phyloP scores from a whole-genome alignment of 2,797 vertebrate species.

The Acanthornis magna region DNA sequence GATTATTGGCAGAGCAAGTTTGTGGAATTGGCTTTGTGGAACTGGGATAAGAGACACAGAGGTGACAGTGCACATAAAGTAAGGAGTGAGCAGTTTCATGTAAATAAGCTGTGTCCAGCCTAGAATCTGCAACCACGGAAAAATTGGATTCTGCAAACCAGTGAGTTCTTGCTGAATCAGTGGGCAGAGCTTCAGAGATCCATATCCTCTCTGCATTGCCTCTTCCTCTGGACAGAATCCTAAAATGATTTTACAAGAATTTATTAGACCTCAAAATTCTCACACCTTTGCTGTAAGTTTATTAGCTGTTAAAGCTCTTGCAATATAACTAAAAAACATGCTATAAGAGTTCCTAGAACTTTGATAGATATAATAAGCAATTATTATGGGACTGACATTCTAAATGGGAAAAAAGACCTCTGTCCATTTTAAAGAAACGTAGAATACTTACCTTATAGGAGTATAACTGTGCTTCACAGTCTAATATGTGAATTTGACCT shows the following conservation, averaged over 20 bases:
- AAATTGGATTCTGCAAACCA: constrained; percentile 52
- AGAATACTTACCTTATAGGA: constrained; percentile 64
- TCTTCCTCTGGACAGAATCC: constrained; percentile 24
- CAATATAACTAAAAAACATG: constrained; percentile 28
- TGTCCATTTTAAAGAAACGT: constrained; percentile 65
- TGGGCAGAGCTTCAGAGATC: constrained; percentile 36
- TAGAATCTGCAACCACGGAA: constrained; percentile 27
- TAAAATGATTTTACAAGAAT: constrained; percentile 40
- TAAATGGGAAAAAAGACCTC: constrained; percentile 55
- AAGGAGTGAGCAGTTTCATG: constrained; percentile 53
- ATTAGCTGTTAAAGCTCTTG: constrained; percentile 48
- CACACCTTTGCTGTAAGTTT: constrained; percentile 19
- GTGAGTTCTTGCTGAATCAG: constrained; percentile 54
- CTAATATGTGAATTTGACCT: constrained; percentile 65
- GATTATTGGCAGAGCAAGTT: constrained; percentile 31
- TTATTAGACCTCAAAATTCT: constrained; percentile 7
- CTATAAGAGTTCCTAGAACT: constrained; percentile 40
- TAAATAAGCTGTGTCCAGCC: constrained; percentile 44
- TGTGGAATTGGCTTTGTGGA: constrained; percentile 46
- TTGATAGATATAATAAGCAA: constrained; percentile 65
- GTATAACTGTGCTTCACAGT: constrained; percentile 55
- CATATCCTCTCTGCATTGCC: neutral
- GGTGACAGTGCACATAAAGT: constrained; percentile 36
- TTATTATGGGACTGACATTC: constrained; percentile 52
- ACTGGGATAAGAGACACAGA: constrained; percentile 21